These are phyloP conservation scores for Pagrus major DNA, from an alignment of 2,113 vertebrate species.

Conservation along the genomic window DNA sequence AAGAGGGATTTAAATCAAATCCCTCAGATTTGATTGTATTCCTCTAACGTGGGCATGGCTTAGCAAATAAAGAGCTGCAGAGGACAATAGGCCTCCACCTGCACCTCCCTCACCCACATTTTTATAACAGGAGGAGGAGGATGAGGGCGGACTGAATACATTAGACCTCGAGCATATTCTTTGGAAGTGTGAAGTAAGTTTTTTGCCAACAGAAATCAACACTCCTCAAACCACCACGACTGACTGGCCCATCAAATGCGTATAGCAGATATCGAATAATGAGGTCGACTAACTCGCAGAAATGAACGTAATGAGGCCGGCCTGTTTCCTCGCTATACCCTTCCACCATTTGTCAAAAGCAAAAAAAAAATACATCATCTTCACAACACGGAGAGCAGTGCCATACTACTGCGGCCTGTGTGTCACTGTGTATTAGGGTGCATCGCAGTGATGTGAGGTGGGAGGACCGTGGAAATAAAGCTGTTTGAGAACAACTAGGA, in stretches of 20 bases:
- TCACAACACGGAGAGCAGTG: conserved; percentile 32
- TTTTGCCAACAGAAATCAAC: neutral
- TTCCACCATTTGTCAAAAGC: conserved; percentile 51
- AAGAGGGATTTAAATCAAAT: conserved; percentile 8
- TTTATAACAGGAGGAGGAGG: neutral
- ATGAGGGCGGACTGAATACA: neutral
- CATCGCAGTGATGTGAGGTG: conserved; percentile 61
- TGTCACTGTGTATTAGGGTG: conserved; percentile 67
- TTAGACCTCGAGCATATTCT: neutral
- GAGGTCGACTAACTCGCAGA: conserved; percentile 61
- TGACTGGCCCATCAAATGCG: conserved; percentile 65
- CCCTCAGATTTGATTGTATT: conserved; percentile 17
- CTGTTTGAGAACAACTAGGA: conserved; percentile 68
- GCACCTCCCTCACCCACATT: neutral
- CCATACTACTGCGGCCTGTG: conserved; percentile 40
- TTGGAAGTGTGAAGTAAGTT: conserved; percentile 16
- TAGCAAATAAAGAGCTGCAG: neutral
- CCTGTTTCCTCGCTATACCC: conserved; percentile 62
- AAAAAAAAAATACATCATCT: conserved; percentile 35
- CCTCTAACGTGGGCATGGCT: neutral
- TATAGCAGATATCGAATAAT: conserved; percentile 70
- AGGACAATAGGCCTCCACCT: neutral
- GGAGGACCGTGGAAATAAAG: conserved; percentile 69
- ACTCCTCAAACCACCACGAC: conserved; percentile 35
- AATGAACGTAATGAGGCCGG: conserved; percentile 72